Evolutionary conservation across 2,113 vertebrate species (phyloP).

Genomic region (Spilogale gracilis): DNA sequence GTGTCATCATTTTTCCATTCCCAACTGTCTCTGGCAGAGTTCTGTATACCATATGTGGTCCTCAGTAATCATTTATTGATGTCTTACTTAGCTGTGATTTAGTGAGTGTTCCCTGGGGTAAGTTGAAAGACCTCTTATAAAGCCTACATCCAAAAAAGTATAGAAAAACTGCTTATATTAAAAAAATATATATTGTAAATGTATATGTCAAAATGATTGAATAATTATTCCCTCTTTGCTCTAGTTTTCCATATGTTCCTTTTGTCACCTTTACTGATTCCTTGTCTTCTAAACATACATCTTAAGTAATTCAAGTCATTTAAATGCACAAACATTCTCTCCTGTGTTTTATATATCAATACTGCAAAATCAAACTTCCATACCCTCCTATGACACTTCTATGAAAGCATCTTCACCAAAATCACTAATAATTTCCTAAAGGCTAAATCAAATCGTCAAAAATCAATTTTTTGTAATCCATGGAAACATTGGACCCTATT

Average conservation of each 20-base stretch:
- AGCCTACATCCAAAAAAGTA: not conserved
- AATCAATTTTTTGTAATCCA: not conserved
- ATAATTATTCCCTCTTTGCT: not conserved
- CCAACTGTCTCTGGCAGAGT: not conserved
- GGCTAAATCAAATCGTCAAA: not conserved
- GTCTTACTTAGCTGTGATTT: not conserved
- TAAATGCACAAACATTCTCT: not conserved
- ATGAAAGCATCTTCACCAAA: not conserved
- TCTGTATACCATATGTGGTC: not conserved
- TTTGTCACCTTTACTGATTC: not conserved
- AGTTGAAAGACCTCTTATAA: not conserved
- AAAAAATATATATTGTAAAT: not conserved
- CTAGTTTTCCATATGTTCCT: not conserved
- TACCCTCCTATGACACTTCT: not conserved
- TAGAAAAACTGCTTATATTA: not conserved
- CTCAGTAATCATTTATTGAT: not conserved
- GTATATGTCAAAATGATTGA: not conserved
- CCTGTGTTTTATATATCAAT: not conserved
- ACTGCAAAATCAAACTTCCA: not conserved
- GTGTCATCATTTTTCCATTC: not conserved
- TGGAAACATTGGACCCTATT: not conserved
- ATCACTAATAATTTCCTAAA: not conserved
- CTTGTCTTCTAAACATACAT: not conserved
- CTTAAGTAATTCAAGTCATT: not conserved
- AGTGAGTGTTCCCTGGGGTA: not conserved